Evolutionary conservation across 1,140 invertebrate genomes (phyloP).

Genomic region (Gonioctena quinquepunctata): DNA sequence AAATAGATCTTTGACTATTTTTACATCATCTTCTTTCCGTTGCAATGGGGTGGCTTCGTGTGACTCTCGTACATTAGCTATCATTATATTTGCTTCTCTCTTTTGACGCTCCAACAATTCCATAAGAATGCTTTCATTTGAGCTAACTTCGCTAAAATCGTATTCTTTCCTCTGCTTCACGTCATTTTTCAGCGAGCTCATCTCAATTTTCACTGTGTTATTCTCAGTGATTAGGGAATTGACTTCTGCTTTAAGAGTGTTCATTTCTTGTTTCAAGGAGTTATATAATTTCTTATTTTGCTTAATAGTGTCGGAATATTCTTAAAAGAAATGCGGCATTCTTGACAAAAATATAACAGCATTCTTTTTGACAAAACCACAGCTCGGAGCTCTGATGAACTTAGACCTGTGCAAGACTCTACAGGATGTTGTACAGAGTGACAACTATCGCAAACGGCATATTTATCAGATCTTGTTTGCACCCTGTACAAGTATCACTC

Average conservation of each 20-base stretch:
- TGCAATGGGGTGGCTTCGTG: not conserved
- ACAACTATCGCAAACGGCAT: conserved; percentile 9
- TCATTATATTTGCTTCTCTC: conserved; percentile 17
- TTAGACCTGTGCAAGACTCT: conserved; percentile 7
- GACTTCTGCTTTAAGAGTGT: not conserved
- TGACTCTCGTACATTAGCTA: conserved; percentile 14
- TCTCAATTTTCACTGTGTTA: conserved; percentile 4
- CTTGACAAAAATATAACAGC: conserved; percentile 2
- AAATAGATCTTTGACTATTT: conserved; percentile 10
- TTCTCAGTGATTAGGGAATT: conserved; percentile 5
- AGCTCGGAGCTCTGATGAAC: conserved; percentile 7
- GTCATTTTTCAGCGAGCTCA: not conserved
- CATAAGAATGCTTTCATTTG: conserved; percentile 11
- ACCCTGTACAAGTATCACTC: conserved; percentile 13
- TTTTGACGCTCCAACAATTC: conserved; percentile 12
- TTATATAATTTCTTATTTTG: not conserved
- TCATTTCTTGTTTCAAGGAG: conserved; percentile 7
- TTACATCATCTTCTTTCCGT: conserved; percentile 10
- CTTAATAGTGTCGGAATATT: not conserved
- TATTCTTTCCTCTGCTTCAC: conserved; percentile 2
- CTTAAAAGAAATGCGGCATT: conserved; percentile 12
- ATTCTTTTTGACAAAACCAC: conserved; percentile 1
- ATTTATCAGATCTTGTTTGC: conserved; percentile 9
- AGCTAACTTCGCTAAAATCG: conserved; percentile 1
- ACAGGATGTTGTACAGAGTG: conserved; percentile 11